phyloP scores from a whole-genome alignment of 2,888 invertebrate species.

The Drosophila quinaria region DNA sequence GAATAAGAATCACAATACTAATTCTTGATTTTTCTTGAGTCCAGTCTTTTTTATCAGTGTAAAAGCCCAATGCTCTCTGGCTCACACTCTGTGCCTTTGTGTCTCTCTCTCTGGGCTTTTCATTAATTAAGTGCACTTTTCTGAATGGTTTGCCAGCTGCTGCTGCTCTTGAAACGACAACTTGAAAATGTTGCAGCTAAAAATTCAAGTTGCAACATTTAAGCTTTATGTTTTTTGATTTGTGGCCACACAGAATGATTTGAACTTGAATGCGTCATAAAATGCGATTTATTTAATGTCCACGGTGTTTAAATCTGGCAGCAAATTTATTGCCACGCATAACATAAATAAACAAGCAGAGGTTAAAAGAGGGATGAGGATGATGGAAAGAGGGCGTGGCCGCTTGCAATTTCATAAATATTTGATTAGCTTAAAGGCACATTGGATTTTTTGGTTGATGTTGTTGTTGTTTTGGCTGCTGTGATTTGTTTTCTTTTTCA shows the following conservation, averaged over 20 bases:
- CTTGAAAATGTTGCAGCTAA: not conserved
- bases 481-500: conserved; percentile 22
- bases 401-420: conserved; percentile 66
- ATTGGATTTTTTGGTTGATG: conserved; percentile 14
- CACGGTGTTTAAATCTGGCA: conserved; percentile 37
- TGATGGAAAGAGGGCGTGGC: not conserved
- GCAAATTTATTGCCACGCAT: conserved; percentile 51
- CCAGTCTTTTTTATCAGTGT: not conserved
- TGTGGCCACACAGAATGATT: conserved; percentile 39
- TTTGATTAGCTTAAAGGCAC: conserved; percentile 68
- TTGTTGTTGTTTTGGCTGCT: conserved; percentile 6
- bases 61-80: not conserved
- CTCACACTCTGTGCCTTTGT: not conserved
- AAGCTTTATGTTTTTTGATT: conserved; percentile 20
- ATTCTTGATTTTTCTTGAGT: too few species aligned
- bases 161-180: not conserved
- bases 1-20: too few species aligned
- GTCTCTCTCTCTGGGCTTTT: conserved; percentile 2
- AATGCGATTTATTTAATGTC: conserved; percentile 51
- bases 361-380: not conserved
- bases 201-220: conserved; percentile 11
- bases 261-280: conserved; percentile 46
- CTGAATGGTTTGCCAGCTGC: conserved; percentile 6
- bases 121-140: conserved; percentile 44
- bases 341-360: conserved; percentile 38